Evolutionary conservation across 2,797 vertebrate genomes (phyloP), one percentile per base, ranked within the genome.

Genomic region (Oophaga sylvatica): DNA sequence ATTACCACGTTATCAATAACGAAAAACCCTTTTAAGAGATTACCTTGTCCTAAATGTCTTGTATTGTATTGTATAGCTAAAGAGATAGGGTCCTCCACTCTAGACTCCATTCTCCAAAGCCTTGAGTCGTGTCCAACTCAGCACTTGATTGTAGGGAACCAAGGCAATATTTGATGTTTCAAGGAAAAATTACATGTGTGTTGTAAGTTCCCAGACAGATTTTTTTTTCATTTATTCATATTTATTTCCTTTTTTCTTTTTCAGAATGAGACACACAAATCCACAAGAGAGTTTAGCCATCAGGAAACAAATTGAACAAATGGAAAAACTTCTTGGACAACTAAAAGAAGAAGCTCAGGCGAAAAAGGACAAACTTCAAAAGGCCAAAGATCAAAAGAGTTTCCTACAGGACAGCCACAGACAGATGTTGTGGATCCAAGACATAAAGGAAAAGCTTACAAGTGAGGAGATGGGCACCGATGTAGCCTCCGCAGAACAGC

Each of bases 191-290:
- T 31, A 0, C 26, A 68, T 29, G 29, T 68, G 6, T 12, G 2
- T 29, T 29, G 65, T 2, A 68, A 12, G 31, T 70, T 70, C 29
- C 29, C 29, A 7, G 22, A 2, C 35, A 41, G 35, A 17, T 17
- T 6, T 16, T 35, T 35, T 70, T 31, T 45, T 12, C 20, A 48
- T 45, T 73, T 29, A 31, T 73, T 45, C 17, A 19, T 15, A 68
- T 31, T 73, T 26, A 29, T 70, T 75, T 53, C 0, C 16, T 15
- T 59, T 1, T 45, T 22, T 80, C 35, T 85, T 68, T 79, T 70
- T 22, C 91, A 98, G 97, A 93, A 95, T 96, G 88, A 92, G 95
- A 89, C 95, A 96, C 84, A 95, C 94, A 80, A 97, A 94, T 84
- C 96, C 96, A 1, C 79, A 93, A 19, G 96, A 98, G 89, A 95